Evolutionary conservation across 2,113 vertebrate species (phyloP).

Genomic region (Pterocles gutturalis): DNA sequence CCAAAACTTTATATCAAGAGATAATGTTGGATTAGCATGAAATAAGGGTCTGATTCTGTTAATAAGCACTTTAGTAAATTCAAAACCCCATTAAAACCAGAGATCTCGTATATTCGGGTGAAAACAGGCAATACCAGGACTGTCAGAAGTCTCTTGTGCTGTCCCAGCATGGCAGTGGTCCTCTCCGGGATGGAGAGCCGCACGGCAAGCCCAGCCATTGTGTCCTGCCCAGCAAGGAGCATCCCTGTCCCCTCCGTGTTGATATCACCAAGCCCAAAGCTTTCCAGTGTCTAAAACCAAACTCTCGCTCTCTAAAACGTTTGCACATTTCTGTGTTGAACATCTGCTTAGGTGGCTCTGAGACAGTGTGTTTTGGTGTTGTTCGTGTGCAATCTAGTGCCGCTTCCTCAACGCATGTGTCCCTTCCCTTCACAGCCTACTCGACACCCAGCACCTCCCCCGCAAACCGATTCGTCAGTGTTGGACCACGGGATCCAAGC

Average conservation of each 20-base stretch:
- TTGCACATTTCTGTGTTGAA: constrained; percentile 77
- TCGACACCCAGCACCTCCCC: constrained; percentile 99
- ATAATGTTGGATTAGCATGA: constrained; percentile 6
- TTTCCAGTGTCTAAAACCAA: constrained; percentile 58
- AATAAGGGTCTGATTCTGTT: not conserved
- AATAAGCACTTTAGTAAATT: not conserved
- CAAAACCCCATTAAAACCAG: not conserved
- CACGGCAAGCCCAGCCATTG: too few species aligned
- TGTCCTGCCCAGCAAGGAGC: not conserved
- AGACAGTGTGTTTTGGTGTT: constrained; percentile 83
- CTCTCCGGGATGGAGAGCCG: not conserved
- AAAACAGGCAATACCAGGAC: not conserved
- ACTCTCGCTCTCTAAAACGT: constrained; percentile 75
- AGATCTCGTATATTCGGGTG: not conserved
- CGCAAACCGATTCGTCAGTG: constrained; percentile 99
- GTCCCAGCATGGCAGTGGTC: not conserved
- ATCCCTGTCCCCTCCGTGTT: not conserved
- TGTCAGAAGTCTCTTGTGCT: not conserved
- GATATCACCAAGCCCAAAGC: not conserved
- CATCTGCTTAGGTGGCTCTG: constrained; percentile 77
- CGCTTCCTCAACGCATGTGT: constrained; percentile 87
- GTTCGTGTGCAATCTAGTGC: constrained; percentile 83
- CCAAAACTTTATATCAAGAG: constrained; percentile 1
- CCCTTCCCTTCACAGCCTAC: constrained; percentile 91
- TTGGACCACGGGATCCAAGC: constrained; percentile 97